Conservation (phyloP, 2,113 vertebrate genomes). For the Trachemys scripta region DNA sequence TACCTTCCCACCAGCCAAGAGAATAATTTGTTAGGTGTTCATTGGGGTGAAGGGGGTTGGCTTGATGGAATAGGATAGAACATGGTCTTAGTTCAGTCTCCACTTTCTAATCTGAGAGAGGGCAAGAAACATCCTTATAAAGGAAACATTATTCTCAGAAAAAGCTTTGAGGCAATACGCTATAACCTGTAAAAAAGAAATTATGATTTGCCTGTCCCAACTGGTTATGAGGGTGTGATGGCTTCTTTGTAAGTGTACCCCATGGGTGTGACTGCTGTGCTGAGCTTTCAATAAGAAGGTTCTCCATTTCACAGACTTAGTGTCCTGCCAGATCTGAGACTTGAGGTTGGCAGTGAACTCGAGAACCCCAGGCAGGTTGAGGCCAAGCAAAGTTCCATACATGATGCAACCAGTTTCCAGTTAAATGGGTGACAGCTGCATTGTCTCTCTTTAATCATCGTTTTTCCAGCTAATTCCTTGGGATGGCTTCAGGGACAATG, state of each 20-base stretch:
- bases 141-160: slow-evolving; percentile 16
- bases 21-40: background rate
- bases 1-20: background rate
- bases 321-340: background rate
- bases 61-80: background rate
- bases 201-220: background rate
- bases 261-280: slow-evolving; percentile 3
- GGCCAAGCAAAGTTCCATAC: background rate
- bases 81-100: background rate
- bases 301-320: background rate
- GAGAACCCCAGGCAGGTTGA: slow-evolving; percentile 19
- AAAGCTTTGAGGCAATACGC: background rate
- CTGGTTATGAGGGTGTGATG: background rate
- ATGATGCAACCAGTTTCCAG: background rate
- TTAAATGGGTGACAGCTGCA: slow-evolving; percentile 12
- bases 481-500: background rate
- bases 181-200: background rate
- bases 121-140: background rate
- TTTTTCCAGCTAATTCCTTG: background rate
- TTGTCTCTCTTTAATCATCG: slow-evolving; percentile 7
- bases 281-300: background rate
- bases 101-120: background rate
- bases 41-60: background rate
- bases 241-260: background rate
- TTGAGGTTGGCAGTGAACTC: background rate